Evolutionary conservation across 1,140 invertebrate genomes (phyloP), one percentile per base, ranked within the genome.

Genomic region (Zophobas atratus): DNA sequence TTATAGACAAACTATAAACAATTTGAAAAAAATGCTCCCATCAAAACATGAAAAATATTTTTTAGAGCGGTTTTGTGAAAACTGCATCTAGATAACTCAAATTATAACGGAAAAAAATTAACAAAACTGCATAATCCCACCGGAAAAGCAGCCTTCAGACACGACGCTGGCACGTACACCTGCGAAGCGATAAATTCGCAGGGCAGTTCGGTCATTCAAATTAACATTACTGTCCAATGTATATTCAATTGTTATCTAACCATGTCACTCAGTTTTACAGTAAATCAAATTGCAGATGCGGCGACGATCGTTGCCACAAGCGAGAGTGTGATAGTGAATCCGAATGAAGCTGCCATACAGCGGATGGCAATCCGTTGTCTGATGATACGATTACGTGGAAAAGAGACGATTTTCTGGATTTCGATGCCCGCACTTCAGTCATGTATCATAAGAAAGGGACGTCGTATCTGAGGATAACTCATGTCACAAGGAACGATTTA

Each of bases 211-310:
- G 90, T 90, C 56, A 90, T 94, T 48, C 94, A 94, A 79, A 91
- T 99, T 75, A 93, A 93, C 53, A 88, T 99, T 48, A 93, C 94
- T 81, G 97, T 99, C 3, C 93, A 96, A 88, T 98, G 97, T 98
- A 91, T 96, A 95, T 92, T 32, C 41, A 8, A 2, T 20, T 20
- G 20, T 48, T 6, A n/a, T 48, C 6, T 49, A 6, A 8, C n/a
- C 35, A 20, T 6, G 8, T 6, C 8, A 48, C 2, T 8, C 20
- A 38, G 32, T 20, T 4, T 1, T 4, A 41, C 8, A 71, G 6
- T 38, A 8, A 20, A 46, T 51, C 43, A 35, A 67, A 67, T 81
- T 81, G 43, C 86, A 99, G 96, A 97, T 91, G 89, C 95, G 8
- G 95, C 96, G 0, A 91, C 90, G 70, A 96, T 99, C 76, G 91